phyloP scores from a whole-genome alignment of 2,888 invertebrate genomes.

The Salticus scenicus region DNA sequence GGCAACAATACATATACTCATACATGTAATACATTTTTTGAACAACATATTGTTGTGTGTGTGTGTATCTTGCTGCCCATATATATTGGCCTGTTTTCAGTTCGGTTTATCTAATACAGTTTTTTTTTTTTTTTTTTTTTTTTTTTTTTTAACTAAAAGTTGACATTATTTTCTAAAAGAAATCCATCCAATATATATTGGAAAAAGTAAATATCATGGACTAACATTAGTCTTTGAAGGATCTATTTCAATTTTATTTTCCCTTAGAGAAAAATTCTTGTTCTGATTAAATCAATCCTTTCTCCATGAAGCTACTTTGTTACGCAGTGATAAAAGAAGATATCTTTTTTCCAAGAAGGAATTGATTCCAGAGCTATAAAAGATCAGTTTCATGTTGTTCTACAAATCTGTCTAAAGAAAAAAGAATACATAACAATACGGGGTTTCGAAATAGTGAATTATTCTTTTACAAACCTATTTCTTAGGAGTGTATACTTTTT shows the following conservation, averaged over 20 bases:
- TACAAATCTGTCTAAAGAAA: neutral
- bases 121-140: no score
- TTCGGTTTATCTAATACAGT: no score
- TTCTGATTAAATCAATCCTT: neutral
- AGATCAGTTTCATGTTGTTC: neutral
- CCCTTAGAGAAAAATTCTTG: neutral
- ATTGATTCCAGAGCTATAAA: neutral
- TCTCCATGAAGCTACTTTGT: neutral
- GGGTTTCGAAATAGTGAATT: neutral
- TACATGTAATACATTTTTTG: no score
- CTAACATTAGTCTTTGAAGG: neutral
- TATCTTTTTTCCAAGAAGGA: neutral
- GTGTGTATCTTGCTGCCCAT: no score
- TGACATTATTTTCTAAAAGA: no score
- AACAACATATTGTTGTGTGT: no score
- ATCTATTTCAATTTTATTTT: neutral
- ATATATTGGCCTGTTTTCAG: no score
- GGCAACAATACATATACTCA: no score
- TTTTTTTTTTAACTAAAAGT: no score
- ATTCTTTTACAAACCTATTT: neutral
- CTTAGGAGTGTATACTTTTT: constrained; percentile 1
- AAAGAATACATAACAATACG: neutral
- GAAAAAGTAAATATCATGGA: no score
- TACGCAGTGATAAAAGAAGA: neutral
- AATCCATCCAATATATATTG: no score